These are phyloP conservation scores for Oikopleura albicans DNA, from an alignment of 23 tunicate genomes.

Conservation along the genomic window DNA sequence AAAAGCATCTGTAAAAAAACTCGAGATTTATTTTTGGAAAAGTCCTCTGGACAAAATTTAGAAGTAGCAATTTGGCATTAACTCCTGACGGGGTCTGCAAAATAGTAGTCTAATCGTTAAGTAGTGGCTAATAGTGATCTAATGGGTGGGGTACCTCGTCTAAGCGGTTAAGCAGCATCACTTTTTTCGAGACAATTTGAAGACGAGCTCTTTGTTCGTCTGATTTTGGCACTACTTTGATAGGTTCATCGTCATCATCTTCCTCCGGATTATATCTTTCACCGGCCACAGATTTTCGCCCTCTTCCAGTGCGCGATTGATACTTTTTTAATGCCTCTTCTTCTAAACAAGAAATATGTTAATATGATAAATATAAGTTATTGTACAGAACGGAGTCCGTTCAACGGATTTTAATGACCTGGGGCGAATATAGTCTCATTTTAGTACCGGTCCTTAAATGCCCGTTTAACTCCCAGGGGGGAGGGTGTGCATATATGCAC, in stretches of 20 bases:
- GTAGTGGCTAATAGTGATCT: neutral
- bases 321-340: neutral
- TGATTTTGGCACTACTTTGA: slow-evolving; percentile 3
- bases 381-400: no score
- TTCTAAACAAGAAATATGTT: neutral
- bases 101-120: neutral
- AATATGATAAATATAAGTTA: no score
- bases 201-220: neutral
- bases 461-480: no score
- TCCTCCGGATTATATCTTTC: slow-evolving; percentile 9
- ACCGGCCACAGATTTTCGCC: slow-evolving; percentile 10
- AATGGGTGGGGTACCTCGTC: neutral
- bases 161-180: neutral
- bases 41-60: no score
- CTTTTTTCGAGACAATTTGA: neutral
- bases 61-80: no score
- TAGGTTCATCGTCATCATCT: neutral
- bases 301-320: neutral
- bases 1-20: neutral
- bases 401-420: no score
- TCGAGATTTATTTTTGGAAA: neutral
- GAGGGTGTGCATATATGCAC: no score
- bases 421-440: no score
- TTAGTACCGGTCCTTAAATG: no score
- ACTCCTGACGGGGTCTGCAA: neutral